A percentile compares a stretch with the other conserved stretches of the same genome.
Evolutionary conservation across 1,140 invertebrate species (phyloP).

Genomic region (Drosophila persimilis): DNA sequence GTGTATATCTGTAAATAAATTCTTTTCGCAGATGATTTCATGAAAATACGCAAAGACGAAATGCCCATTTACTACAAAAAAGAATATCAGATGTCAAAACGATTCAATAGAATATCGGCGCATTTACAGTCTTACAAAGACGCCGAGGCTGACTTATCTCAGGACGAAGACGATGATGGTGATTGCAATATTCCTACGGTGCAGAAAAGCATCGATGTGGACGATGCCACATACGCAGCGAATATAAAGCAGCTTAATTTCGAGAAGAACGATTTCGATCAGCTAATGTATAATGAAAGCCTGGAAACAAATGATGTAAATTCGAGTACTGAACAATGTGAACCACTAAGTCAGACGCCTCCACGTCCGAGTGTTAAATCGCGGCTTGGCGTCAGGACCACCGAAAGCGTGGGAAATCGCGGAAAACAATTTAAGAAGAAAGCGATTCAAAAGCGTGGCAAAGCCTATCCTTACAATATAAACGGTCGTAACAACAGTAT

Average conservation of each 20-base stretch:
- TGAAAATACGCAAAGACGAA: too few relatives aligned
- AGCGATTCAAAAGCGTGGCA: too few relatives aligned
- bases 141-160: too few relatives aligned
- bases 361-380: slow-evolving; percentile 2
- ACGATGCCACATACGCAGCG: background rate
- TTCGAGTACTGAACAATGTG: slow-evolving; percentile 28
- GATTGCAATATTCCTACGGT: background rate
- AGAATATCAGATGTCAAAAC: background rate
- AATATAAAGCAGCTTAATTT: slow-evolving; percentile 34
- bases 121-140: slow-evolving; percentile 43
- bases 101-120: slow-evolving; percentile 31
- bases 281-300: slow-evolving; percentile 10
- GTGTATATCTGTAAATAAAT: too few relatives aligned
- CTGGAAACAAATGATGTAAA: too few relatives aligned
- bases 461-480: too few relatives aligned
- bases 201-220: background rate
- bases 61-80: background rate
- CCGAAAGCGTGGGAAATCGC: background rate
- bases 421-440: background rate
- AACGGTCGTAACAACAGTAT: too few relatives aligned
- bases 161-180: background rate
- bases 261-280: slow-evolving; percentile 54
- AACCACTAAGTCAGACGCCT: background rate
- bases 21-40: too few relatives aligned
- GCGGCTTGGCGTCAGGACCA: background rate